Evolutionary conservation across 2,113 vertebrate species (phyloP), one percentile per base, ranked within the genome.

Genomic region (Salvelinus alpinus): DNA sequence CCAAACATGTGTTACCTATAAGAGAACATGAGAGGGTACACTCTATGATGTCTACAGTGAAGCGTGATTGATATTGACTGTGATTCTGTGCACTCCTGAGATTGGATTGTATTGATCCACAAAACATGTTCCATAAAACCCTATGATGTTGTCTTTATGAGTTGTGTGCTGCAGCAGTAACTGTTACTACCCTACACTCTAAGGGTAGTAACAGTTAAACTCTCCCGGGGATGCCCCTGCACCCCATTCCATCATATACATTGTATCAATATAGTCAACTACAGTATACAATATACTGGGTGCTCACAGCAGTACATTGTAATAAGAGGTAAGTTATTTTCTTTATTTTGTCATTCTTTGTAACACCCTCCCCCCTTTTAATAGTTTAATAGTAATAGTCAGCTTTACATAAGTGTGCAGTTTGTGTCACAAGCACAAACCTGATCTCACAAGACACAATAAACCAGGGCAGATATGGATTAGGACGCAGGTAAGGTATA

Each of bases 221-320:
- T 34, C 31, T 34, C 31, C 31, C 31, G 31, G 31, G 31, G 31
- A 92, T 2, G 80, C 80, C 0, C 90, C 93, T 0, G 78, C 87
- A 4, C 94, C 94, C 2, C 79, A 94, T 73, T 91, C 92, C 25
- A 92, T 94, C 83, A 94, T 90, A 75, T 94, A 95, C 82, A 92
- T 94, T 1, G 94, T 94, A 75, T 94, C 95, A 0, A 84, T 96
- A 73, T 94, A 94, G 90, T 93, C 88, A 20, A 87, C 67, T 1
- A 73, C 75, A 3, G 91, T 92, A 14, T 85, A 87, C 65, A 94
- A 95, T 80, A 68, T 93, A 88, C 80, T 97, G 96, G 96, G 93
- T 96, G 62, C 74, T 97, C 80, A 95, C 96, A 0, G 95, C 96
- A 2, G 96, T 96, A 20, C 96, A 97, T 77, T 97, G 96, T 89